phyloP scores from a whole-genome alignment of 2,797 vertebrate genomes.

The Pseudomugil tenellus region DNA sequence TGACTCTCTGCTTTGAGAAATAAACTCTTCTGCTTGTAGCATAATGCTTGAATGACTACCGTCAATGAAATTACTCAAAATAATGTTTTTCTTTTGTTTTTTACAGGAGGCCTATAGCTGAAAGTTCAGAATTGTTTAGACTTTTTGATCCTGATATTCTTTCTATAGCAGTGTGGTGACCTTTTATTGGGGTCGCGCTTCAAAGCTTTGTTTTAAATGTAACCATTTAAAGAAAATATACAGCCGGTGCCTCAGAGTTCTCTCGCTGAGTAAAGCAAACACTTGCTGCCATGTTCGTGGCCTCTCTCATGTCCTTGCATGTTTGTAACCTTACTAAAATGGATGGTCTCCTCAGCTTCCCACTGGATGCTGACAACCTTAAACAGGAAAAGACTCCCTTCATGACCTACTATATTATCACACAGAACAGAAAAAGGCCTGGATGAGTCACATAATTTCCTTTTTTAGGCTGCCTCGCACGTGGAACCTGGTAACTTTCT shows the following conservation, averaged over 20 bases:
- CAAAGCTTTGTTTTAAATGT: slow-evolving; percentile 32
- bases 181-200: slow-evolving; percentile 32
- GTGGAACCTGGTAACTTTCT: slow-evolving; percentile 44
- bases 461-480: slow-evolving; percentile 38
- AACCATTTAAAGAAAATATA: slow-evolving; percentile 62
- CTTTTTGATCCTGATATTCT: slow-evolving; percentile 37
- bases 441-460: slow-evolving; percentile 58
- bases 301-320: slow-evolving; percentile 55
- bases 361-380: slow-evolving; percentile 62
- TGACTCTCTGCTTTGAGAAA: slow-evolving; percentile 52
- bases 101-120: slow-evolving; percentile 23
- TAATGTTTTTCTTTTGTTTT: slow-evolving; percentile 11
- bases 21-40: slow-evolving; percentile 23
- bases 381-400: slow-evolving; percentile 63
- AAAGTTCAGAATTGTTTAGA: slow-evolving; percentile 33
- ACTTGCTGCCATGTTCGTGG: slow-evolving; percentile 47
- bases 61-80: not conserved
- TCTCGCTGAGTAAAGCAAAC: slow-evolving; percentile 62
- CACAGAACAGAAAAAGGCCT: slow-evolving; percentile 47
- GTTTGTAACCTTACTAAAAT: slow-evolving; percentile 41
- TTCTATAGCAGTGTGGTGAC: slow-evolving; percentile 30
- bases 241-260: slow-evolving; percentile 46
- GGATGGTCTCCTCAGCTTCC: slow-evolving; percentile 73
- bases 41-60: slow-evolving; percentile 12
- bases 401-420: slow-evolving; percentile 57